Base-by-base conservation (phyloP, 2,888 invertebrate genomes). In the Lepidocyrtoides sp. region DNA sequence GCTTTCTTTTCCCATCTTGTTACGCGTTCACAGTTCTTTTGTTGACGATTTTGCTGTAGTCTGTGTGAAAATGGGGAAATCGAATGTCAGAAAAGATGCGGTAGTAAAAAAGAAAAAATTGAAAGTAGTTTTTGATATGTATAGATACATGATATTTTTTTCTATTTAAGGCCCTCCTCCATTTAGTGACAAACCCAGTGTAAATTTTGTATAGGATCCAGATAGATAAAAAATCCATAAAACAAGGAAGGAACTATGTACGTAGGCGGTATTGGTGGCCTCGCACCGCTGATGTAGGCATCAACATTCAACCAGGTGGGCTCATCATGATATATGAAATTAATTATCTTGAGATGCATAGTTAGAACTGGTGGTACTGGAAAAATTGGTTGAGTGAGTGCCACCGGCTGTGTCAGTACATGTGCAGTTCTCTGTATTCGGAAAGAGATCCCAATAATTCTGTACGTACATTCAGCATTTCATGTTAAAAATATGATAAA, bases 321-420 rank as follows among this genome's bases (percentile, higher is more conserved):
- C 88, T 81, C 51, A 51, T 44, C n/a, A 87, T 87, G 69, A 88
- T 69, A 32, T 60, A 69, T 51, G 69, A 88, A 79, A 88, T 88
- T 88, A 88, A 88, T 88, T 88, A 87, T 87, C 77, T 63, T 17
- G 51, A 87, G 17, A n/a, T n/a, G n/a, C n/a, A 87, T 87, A 26
- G 69, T 66, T 26, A 36, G 41, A 44, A 20, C 17, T 14, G 84
- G 63, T 51, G 79, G 79, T 51, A 36, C 10, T 75, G 26, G 75
- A 12, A 48, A 26, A 75, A 75, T 29, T 14, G 48, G 48, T 14
- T 29, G 36, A 36, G 66, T 86, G 66, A 20, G 29, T 41, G 20
- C 87, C 77, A 32, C 85, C 86, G 86, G 72, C 79, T 63, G 79
- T 32, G 79, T n/a, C 20, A 17, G 32, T 57, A 17, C 29, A 2